A percentile compares a stretch with the other conserved stretches of the same genome.
phyloP scores from a whole-genome alignment of 2,113 vertebrate genomes.

The Alligator sinensis region DNA sequence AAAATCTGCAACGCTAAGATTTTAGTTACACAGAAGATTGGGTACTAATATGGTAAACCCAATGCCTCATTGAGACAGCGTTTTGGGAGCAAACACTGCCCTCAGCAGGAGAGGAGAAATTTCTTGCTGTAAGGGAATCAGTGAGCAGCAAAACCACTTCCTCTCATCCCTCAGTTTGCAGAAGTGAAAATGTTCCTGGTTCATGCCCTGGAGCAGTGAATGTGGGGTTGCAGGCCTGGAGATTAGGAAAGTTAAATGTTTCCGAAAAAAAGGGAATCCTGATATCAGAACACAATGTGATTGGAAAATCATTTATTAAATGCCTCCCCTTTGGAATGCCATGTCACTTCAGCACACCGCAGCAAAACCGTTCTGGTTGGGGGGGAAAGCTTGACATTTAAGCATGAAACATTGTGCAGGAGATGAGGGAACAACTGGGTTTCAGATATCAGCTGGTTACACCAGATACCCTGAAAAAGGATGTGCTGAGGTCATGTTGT shows the following conservation, averaged over 20 bases:
- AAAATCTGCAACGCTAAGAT: not conserved
- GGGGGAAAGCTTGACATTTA: not conserved
- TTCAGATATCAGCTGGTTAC: not conserved
- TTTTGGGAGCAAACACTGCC: not conserved
- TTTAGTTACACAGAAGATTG: not conserved
- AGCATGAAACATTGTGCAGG: not conserved
- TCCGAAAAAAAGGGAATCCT: not conserved
- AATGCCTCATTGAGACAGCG: not conserved
- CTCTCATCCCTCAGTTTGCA: not conserved
- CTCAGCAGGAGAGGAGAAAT: not conserved
- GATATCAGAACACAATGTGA: not conserved
- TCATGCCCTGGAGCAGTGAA: not conserved
- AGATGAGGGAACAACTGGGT: not conserved
- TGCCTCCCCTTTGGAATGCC: not conserved
- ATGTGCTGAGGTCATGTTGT: not conserved
- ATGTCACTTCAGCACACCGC: not conserved
- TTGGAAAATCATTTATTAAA: not conserved
- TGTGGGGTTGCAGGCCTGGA: not conserved
- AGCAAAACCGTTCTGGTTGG: not conserved
- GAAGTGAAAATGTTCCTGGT: not conserved
- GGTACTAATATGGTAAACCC: not conserved
- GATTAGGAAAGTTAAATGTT: not conserved
- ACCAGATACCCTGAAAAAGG: not conserved
- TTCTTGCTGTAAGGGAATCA: not conserved
- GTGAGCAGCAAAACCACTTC: not conserved